These are phyloP conservation scores for Ophioninae sp. DNA, from an alignment of 2,888 invertebrate genomes.

Conservation along the genomic window DNA sequence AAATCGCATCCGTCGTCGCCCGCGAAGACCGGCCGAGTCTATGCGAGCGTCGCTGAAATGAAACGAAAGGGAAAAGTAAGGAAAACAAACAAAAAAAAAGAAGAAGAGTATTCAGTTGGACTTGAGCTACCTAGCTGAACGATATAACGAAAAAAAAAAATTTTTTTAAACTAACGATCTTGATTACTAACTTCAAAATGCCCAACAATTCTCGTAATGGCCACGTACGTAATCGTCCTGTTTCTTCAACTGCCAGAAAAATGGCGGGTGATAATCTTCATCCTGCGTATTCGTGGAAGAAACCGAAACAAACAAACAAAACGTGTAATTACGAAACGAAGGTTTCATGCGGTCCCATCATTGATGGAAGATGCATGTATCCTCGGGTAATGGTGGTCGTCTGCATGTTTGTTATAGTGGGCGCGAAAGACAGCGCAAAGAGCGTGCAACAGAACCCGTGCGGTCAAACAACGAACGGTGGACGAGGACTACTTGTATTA, in stretches of 20 bases:
- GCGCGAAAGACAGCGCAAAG: slow-evolving; percentile 72
- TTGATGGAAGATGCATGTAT: slow-evolving; percentile 68
- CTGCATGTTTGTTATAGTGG: slow-evolving; percentile 80
- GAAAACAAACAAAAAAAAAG: slow-evolving; percentile 29
- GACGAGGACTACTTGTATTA: slow-evolving; percentile 79
- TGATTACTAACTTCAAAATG: background rate
- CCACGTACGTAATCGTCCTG: background rate
- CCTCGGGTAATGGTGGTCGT: slow-evolving; percentile 75
- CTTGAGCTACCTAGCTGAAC: slow-evolving; percentile 2
- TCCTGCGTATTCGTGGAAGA: background rate
- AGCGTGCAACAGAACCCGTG: slow-evolving; percentile 72
- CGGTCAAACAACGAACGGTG: slow-evolving; percentile 70
- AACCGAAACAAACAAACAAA: background rate
- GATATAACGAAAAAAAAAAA: background rate
- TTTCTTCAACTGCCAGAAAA: background rate
- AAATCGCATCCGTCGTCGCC: slow-evolving; percentile 87
- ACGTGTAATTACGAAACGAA: background rate
- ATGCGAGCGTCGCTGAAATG: slow-evolving; percentile 97
- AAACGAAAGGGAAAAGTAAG: slow-evolving; percentile 91
- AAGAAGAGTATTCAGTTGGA: background rate
- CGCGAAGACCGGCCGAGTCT: slow-evolving; percentile 87
- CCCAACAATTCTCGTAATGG: background rate
- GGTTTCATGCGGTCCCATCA: slow-evolving; percentile 22
- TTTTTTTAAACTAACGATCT: too few relatives aligned
- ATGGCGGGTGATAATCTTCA: background rate